Evolutionary conservation across 2,113 vertebrate genomes (phyloP), one percentile per base, ranked within the genome.

Genomic region (Polypterus bichir): DNA sequence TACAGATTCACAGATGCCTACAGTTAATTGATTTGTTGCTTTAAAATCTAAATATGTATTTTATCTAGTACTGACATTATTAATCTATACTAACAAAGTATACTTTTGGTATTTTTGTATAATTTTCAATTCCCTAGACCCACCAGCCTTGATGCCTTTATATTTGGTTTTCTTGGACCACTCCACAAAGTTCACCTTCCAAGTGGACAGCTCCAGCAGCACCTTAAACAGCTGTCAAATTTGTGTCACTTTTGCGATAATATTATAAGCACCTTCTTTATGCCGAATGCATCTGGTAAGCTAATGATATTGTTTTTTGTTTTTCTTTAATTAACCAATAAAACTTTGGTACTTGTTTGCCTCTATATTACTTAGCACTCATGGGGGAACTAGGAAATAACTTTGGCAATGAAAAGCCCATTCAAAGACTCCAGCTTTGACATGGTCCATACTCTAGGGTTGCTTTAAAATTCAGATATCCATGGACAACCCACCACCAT

Each of bases 71-170:
- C 8, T 62, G 2, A 8, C n/a, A 53, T 65, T 6, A 3, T 60
- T 56, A 10, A 27, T 27, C 27, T 27, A 27, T 48, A 5, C 3
- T 69, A 44, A 11, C 57, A 9, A 10, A 47, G 9, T 64, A 59
- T 61, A 58, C 3, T 3, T 5, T 49, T 0, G 4, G 59, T 62
- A 51, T 72, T 55, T 62, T 45, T 61, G 66, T 27, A 27, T 27
- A 27, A 27, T 27, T 27, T 27, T 27, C 27, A 27, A 27, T 44
- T 51, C 65, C 71, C 10, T 66, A 98, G 96, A 74, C 96, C 96
- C 61, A 90, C 88, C 65, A 94, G 93, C 66, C 83, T 98, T 78
- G 96, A 98, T 77, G 93, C 96, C 69, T 97, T 93, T 62, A 89
- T 92, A 47, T 97, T 98, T 83, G 96, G 94, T 61, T 94, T 92